Evolutionary conservation across 2,797 vertebrate species (phyloP).

Genomic region (Neostethus bicornis): DNA sequence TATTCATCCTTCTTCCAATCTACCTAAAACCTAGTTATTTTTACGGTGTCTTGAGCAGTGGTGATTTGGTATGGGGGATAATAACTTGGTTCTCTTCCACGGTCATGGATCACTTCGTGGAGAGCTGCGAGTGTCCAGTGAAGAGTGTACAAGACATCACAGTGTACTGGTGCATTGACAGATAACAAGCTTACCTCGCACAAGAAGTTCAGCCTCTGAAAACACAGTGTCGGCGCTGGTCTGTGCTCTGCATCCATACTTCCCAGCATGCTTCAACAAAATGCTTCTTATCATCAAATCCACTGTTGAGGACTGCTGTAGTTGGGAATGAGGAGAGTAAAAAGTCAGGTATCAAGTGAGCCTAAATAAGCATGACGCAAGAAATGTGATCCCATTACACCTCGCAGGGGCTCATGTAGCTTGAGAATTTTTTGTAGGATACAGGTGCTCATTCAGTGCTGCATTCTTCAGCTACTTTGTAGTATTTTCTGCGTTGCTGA

Average conservation of each 20-base stretch:
- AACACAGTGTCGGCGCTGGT: conserved; percentile 91
- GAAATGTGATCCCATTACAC: conserved; percentile 58
- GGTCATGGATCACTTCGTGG: conserved; percentile 1
- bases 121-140: conserved; percentile 1
- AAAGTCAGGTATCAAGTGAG: conserved; percentile 62
- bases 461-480: conserved; percentile 61
- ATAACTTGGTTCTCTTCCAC: conserved; percentile 8
- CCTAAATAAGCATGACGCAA: conserved; percentile 52
- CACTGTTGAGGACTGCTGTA: conserved; percentile 94
- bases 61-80: conserved; percentile 14
- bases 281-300: conserved; percentile 99
- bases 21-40: not conserved
- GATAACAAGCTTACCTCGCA: conserved; percentile 87
- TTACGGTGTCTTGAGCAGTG: conserved; percentile 1
- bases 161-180: conserved; percentile 16
- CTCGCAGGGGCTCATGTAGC: conserved; percentile 62
- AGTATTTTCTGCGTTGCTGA: conserved; percentile 59
- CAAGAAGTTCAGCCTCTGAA: conserved; percentile 92
- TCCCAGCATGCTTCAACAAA: conserved; percentile 94
- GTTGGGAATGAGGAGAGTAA: conserved; percentile 28
- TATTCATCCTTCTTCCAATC: not conserved
- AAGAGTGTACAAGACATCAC: conserved; percentile 9
- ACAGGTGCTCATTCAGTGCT: conserved; percentile 61
- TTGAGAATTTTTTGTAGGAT: conserved; percentile 66
- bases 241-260: conserved; percentile 93